A percentile compares a stretch with the other conserved stretches of the same genome.
Evolutionary conservation across 2,113 vertebrate species (phyloP).

Genomic region (Nothocercus julius): DNA sequence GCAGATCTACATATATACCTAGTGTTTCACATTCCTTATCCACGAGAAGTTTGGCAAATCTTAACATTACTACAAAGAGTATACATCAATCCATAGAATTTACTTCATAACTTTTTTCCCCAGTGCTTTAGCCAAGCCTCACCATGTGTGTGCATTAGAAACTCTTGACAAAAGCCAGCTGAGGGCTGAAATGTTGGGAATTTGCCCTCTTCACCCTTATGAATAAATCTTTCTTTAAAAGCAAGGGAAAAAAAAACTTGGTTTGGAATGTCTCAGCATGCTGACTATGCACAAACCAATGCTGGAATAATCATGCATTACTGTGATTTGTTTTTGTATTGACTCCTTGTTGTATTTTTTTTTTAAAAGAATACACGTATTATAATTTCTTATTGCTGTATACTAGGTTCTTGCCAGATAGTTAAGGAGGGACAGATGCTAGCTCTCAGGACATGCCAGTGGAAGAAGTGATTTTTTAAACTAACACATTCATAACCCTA

Average conservation of each 20-base stretch:
- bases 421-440: slow-evolving; percentile 16
- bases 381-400: slow-evolving; percentile 5
- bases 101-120: not conserved
- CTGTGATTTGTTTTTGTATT: slow-evolving; percentile 65
- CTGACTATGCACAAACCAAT: slow-evolving; percentile 61
- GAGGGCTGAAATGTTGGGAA: slow-evolving; percentile 59
- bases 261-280: slow-evolving; percentile 50
- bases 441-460: not conserved
- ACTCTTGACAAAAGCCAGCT: slow-evolving; percentile 64
- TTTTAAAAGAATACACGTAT: not conserved
- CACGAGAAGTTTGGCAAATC: slow-evolving; percentile 16
- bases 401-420: slow-evolving; percentile 21
- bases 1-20: not conserved
- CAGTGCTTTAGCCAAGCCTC: slow-evolving; percentile 24
- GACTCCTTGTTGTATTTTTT: slow-evolving; percentile 19
- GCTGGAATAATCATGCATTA: slow-evolving; percentile 23
- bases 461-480: not conserved
- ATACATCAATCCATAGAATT: slow-evolving; percentile 41
- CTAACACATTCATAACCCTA: not conserved
- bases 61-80: not conserved
- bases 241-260: slow-evolving; percentile 35
- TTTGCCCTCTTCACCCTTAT: slow-evolving; percentile 58
- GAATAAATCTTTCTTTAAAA: slow-evolving; percentile 66
- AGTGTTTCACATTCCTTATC: slow-evolving; percentile 41
- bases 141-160: slow-evolving; percentile 35